Conservation (phyloP, 2,113 vertebrate species). For the Anser cygnoides region DNA sequence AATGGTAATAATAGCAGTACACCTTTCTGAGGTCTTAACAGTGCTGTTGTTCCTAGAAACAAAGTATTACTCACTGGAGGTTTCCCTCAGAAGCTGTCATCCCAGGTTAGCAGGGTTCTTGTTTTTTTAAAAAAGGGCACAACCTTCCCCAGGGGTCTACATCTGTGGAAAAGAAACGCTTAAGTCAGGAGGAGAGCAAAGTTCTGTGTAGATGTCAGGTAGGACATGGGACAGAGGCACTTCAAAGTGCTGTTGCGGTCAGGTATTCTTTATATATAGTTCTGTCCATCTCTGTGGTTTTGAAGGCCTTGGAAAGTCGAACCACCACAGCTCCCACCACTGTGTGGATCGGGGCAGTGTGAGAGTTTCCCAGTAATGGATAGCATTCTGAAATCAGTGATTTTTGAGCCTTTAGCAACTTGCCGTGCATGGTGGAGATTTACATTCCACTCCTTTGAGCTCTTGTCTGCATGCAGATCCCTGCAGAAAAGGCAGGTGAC, state of each 20-base stretch:
- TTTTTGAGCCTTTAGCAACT: neutral
- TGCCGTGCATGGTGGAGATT: neutral
- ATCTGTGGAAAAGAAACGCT: neutral
- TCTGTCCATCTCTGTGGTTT: neutral
- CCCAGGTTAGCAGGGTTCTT: neutral
- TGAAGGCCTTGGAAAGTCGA: neutral
- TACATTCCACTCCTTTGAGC: accelerated
- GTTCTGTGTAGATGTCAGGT: neutral
- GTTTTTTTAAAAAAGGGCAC: neutral
- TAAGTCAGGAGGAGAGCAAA: neutral
- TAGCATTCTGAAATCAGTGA: neutral
- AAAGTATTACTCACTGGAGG: neutral
- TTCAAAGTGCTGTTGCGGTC: neutral
- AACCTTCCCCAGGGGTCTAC: neutral
- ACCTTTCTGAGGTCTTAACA: neutral
- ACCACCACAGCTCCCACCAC: neutral
- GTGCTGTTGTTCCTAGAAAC: neutral
- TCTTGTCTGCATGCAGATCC: neutral
- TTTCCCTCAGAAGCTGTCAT: neutral
- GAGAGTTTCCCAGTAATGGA: neutral
- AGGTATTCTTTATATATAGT: neutral
- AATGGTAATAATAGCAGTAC: neutral
- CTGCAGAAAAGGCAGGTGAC: slow-evolving; percentile 4
- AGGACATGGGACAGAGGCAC: neutral
- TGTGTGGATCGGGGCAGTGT: neutral